Evolutionary conservation across 2,797 vertebrate species (phyloP), one percentile per base, ranked within the genome.

Genomic region (Melanotaenia pygmaea): DNA sequence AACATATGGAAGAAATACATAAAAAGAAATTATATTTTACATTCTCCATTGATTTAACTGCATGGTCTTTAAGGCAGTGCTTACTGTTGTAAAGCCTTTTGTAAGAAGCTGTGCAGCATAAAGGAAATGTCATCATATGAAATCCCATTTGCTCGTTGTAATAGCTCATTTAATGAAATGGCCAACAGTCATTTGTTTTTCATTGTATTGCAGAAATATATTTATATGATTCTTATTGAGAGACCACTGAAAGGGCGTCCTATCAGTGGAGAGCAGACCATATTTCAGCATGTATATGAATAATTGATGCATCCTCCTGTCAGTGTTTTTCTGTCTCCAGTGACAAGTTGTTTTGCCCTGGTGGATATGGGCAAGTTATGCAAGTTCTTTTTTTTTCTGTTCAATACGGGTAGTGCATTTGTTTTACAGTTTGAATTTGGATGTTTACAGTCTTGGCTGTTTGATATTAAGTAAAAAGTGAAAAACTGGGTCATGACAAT

Each of bases 251-350:
- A 72, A 58, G 32, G 50, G 9, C 3, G 28, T 77, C 80, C 56
- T 54, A 56, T 47, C 34, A 68, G 54, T 58, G 37, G 51, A 56
- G 50, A 61, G 67, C 69, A 73, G 77, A 68, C 65, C 62, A 26
- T 59, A 70, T 86, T 81, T 82, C 69, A 83, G 40, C 28, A 26
- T 70, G 70, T 72, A 12, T 77, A 77, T 92, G 70, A 90, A 88
- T 91, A 88, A 89, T 89, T 81, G 20, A 89, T 88, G 73, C 12
- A 20, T 69, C 69, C 45, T 83, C 37, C 61, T 69, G 18, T 76
- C 58, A 50, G 68, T 68, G 59, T 73, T 79, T 81, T 77, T 72
- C 20, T 76, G 32, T 80, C 62, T 78, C 67, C 47, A 50, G 47
- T 77, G 61, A 85, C 72, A 80, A 74, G 58, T 72, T 85, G 37